phyloP scores from a whole-genome alignment of 2,113 vertebrate genomes.

The Smithornis capensis region DNA sequence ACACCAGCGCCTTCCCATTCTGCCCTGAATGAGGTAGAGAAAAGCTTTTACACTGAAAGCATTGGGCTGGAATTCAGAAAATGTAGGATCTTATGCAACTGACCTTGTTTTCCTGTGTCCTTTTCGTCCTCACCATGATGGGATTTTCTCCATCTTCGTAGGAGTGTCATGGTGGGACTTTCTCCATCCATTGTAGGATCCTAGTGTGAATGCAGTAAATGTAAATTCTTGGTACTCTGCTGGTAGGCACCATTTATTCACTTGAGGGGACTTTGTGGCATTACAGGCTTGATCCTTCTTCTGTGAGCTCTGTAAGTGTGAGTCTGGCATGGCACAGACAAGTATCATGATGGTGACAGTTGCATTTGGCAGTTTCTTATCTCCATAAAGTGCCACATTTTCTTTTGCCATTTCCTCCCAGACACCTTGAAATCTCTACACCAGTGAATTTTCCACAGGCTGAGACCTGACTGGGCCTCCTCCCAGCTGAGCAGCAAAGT shows the following conservation, averaged over 20 bases:
- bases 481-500: neutral
- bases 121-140: neutral
- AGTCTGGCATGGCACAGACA: neutral
- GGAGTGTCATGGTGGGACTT: neutral
- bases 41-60: neutral
- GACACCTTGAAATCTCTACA: neutral
- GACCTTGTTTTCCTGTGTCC: neutral
- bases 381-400: neutral
- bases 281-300: neutral
- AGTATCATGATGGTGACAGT: neutral
- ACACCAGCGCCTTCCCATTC: neutral
- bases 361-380: neutral
- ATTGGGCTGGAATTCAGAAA: neutral
- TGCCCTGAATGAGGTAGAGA: neutral
- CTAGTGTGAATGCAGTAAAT: neutral
- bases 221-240: neutral
- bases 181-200: neutral
- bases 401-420: neutral
- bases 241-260: neutral
- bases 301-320: neutral
- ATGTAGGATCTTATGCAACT: neutral
- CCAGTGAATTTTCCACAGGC: accelerated
- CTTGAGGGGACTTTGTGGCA: neutral
- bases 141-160: neutral
- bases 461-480: neutral